Percentiles rank a stretch among this genome's conserved stretches.
phyloP scores from a whole-genome alignment of 1,140 invertebrate genomes.

The Trachymyrmex cornetzi region DNA sequence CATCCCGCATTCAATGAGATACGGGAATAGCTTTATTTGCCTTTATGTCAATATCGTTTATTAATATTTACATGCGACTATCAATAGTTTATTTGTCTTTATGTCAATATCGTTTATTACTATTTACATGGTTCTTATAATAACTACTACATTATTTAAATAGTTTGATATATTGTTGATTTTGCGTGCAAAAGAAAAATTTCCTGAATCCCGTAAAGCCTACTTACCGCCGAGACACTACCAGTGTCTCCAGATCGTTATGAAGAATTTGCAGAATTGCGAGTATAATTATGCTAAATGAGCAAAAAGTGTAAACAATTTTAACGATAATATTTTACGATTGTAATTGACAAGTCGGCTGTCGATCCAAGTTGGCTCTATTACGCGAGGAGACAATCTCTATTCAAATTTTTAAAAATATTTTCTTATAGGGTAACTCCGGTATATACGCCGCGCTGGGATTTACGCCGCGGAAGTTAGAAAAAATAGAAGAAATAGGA shows the following conservation, averaged over 20 bases:
- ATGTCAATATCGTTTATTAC: background rate
- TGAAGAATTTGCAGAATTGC: background rate
- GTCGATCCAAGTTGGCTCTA: background rate
- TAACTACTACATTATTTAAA: background rate
- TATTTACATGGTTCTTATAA: constrained; percentile 37
- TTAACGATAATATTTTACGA: background rate
- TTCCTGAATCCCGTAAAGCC: background rate
- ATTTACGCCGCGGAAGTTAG: too few species aligned
- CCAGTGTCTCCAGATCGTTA: too few species aligned
- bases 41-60: constrained; percentile 13
- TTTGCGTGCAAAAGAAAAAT: background rate
- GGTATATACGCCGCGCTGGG: too few species aligned
- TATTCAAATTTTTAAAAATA: background rate
- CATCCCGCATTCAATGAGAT: background rate
- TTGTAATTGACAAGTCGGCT: background rate
- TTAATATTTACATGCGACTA: background rate
- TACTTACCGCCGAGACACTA: too few species aligned
- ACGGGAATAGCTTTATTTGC: constrained; percentile 18
- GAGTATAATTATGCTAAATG: constrained; percentile 2
- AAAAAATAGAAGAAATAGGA: too few species aligned
- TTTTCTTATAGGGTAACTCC: too few species aligned
- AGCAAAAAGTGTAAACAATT: background rate
- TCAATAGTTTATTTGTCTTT: constrained; percentile 25
- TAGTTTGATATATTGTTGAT: background rate
- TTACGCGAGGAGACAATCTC: background rate